Evolutionary conservation across 2,113 vertebrate genomes (phyloP).

Genomic region (Anthoscopus minutus): DNA sequence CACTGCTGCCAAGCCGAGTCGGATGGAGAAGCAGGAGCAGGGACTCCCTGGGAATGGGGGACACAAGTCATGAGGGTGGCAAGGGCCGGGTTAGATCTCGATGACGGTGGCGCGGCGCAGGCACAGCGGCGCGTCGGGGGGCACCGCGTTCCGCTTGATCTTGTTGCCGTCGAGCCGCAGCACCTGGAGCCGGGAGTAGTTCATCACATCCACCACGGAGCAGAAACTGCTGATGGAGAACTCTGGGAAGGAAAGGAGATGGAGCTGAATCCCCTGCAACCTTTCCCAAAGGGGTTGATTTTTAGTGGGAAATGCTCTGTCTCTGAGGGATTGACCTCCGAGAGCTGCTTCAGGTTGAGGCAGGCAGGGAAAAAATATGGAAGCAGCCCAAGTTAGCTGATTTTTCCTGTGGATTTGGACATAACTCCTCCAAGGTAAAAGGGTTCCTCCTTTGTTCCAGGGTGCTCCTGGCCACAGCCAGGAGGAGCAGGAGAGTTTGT

Average conservation of each 20-base stretch:
- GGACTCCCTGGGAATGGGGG: background rate
- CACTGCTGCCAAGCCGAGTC: conserved; percentile 50
- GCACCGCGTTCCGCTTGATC: conserved; percentile 77
- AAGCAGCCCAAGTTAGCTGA: background rate
- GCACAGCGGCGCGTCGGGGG: conserved; percentile 80
- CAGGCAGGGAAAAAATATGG: background rate
- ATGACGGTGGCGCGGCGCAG: conserved; percentile 83
- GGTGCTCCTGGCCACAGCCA: background rate
- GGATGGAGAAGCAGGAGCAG: conserved; percentile 1
- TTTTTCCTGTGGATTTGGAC: background rate
- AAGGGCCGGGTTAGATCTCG: background rate
- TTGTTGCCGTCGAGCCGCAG: conserved; percentile 90
- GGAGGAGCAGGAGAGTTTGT: background rate
- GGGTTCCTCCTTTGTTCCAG: too few species aligned
- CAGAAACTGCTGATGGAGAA: conserved; percentile 95
- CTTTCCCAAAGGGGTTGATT: fast-evolving
- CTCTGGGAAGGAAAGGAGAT: conserved; percentile 66
- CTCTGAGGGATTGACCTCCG: fast-evolving
- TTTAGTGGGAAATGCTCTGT: background rate
- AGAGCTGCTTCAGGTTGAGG: fast-evolving
- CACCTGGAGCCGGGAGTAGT: conserved; percentile 88
- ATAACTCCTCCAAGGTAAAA: fast-evolving
- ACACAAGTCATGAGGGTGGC: background rate
- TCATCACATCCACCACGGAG: conserved; percentile 80
- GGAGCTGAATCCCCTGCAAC: fast-evolving